Evolutionary conservation across 2,797 vertebrate species (phyloP).

Genomic region (Coluber constrictor): DNA sequence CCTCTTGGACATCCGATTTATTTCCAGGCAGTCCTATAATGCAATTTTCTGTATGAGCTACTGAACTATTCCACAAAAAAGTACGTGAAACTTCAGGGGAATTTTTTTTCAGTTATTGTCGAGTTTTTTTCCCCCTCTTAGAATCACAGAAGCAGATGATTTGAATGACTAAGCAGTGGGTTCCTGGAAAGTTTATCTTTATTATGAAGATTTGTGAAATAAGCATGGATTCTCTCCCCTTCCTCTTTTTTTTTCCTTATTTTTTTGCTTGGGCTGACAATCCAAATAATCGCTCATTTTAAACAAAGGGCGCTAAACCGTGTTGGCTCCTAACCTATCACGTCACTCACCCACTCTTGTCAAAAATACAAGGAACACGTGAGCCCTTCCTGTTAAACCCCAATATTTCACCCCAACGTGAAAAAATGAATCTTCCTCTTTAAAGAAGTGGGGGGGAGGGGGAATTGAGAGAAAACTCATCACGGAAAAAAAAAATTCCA

Average conservation of each 20-base stretch:
- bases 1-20: neutral
- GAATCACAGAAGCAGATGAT: neutral
- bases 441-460: neutral
- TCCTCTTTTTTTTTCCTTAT: neutral
- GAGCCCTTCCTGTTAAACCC: no score
- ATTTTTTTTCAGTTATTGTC: neutral
- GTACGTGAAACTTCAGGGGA: neutral
- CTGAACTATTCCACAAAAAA: neutral
- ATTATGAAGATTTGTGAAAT: neutral
- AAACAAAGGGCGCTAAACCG: neutral
- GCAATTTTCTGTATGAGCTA: neutral
- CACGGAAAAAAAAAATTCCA: neutral
- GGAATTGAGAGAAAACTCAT: neutral
- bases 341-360: neutral
- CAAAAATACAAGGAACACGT: no score
- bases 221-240: neutral
- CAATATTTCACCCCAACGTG: neutral
- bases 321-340: no score
- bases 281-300: neutral
- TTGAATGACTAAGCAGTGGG: neutral
- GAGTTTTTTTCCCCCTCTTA: neutral
- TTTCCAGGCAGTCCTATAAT: neutral
- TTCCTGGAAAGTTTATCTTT: neutral
- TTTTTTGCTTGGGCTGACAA: neutral
- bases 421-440: neutral